Conservation (phyloP, 2,113 vertebrate genomes). For the Oreochromis tanganicae region DNA sequence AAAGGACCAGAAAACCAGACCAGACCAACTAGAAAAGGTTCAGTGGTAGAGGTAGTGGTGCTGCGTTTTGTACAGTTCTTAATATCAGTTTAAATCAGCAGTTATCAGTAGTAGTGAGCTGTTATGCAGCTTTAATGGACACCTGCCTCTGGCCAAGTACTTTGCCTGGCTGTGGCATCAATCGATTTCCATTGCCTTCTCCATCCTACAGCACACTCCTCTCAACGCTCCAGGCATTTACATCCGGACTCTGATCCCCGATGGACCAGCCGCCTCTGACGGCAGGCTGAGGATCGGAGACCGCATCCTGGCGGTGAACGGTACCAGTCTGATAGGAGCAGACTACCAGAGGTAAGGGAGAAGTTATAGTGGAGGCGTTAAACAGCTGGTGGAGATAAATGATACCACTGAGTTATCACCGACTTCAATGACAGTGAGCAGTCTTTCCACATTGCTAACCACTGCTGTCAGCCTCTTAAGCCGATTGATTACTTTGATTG, state of each 20-base stretch:
- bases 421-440: background rate
- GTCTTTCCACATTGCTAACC: background rate
- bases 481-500: conserved; percentile 24
- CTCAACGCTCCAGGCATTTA: conserved; percentile 89
- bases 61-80: background rate
- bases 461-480: background rate
- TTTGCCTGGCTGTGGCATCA: background rate
- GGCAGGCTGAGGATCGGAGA: conserved; percentile 87
- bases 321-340: conserved; percentile 86
- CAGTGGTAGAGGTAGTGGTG: background rate
- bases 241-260: conserved; percentile 90
- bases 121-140: background rate
- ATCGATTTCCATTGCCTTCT: background rate
- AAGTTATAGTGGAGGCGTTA: background rate
- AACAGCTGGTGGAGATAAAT: background rate
- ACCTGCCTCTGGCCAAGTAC: background rate
- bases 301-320: conserved; percentile 90
- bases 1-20: background rate
- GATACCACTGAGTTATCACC: background rate
- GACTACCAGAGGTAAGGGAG: conserved; percentile 86
- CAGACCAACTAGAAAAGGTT: background rate
- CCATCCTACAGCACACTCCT: conserved; percentile 82
- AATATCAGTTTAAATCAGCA: background rate
- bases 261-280: conserved; percentile 82
- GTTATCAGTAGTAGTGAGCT: background rate